Evolutionary conservation across 2,113 vertebrate species (phyloP).

Genomic region (Halcyon senegalensis): DNA sequence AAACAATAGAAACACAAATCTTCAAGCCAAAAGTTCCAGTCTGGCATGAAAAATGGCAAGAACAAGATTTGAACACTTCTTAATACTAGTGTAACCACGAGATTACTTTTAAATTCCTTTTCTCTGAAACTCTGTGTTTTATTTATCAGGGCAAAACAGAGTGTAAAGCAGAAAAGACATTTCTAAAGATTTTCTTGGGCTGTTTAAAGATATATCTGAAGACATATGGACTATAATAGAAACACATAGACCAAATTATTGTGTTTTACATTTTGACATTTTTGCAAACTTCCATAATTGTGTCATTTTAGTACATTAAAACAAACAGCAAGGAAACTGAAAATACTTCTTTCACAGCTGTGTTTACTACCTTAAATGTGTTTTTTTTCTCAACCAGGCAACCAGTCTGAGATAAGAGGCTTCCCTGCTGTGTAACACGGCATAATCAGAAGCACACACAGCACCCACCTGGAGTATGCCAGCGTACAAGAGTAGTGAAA

Average conservation of each 20-base stretch:
- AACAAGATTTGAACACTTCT: slow-evolving; percentile 35
- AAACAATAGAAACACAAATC: slow-evolving; percentile 59
- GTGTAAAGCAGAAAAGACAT: background rate
- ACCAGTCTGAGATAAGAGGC: slow-evolving; percentile 77
- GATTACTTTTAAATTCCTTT: slow-evolving; percentile 48
- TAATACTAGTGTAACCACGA: slow-evolving; percentile 31
- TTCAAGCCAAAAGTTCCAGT: slow-evolving; percentile 24
- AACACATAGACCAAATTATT: background rate
- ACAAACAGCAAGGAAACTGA: slow-evolving; percentile 71
- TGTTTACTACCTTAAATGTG: slow-evolving; percentile 74
- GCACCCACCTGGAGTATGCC: slow-evolving; percentile 69
- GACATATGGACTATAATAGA: background rate
- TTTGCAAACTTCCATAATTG: slow-evolving; percentile 67
- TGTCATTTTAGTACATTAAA: slow-evolving; percentile 73
- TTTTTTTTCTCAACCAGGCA: slow-evolving; percentile 52
- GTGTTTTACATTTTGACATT: slow-evolving; percentile 47
- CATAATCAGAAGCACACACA: slow-evolving; percentile 59
- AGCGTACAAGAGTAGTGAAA: slow-evolving; percentile 52
- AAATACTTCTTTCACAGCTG: slow-evolving; percentile 76
- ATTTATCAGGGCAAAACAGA: background rate
- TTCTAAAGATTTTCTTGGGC: background rate
- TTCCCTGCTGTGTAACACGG: slow-evolving; percentile 73
- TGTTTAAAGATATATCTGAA: background rate
- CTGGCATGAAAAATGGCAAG: slow-evolving; percentile 24
- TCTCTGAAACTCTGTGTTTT: slow-evolving; percentile 32